phyloP scores from a whole-genome alignment of 2,888 invertebrate genomes.

The Eristalis intricaria region DNA sequence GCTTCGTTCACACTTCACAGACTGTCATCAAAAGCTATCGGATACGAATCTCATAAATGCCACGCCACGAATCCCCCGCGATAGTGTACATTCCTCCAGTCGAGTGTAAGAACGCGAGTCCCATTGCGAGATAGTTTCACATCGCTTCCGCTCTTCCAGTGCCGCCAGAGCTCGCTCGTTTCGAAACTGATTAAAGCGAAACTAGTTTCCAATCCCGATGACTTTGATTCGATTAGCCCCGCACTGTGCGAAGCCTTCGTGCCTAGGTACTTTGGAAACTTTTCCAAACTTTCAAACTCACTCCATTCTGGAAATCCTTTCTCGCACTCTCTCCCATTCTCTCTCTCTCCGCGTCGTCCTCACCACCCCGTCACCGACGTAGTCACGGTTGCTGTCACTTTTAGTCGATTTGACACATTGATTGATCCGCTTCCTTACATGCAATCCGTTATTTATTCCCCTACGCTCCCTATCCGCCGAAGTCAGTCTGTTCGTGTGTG shows the following conservation, averaged over 20 bases:
- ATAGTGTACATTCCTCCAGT: background rate
- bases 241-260: background rate
- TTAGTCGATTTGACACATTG: conserved; percentile 77
- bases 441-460: conserved; percentile 63
- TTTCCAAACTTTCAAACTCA: conserved; percentile 9
- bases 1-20: background rate
- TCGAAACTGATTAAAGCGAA: background rate
- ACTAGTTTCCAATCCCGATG: background rate
- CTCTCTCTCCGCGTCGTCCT: background rate
- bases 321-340: background rate
- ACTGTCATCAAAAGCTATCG: background rate
- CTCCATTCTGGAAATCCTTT: conserved; percentile 3
- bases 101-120: background rate
- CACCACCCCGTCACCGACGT: background rate
- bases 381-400: conserved; percentile 66
- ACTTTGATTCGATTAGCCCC: background rate
- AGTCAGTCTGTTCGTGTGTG: background rate
- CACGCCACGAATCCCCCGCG: background rate
- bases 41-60: background rate
- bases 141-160: background rate
- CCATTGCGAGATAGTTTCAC: background rate
- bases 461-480: background rate
- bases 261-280: conserved; percentile 1
- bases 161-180: background rate
- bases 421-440: conserved; percentile 74